phyloP scores from a whole-genome alignment of 1,140 invertebrate genomes.

The Drosophila arawakana region DNA sequence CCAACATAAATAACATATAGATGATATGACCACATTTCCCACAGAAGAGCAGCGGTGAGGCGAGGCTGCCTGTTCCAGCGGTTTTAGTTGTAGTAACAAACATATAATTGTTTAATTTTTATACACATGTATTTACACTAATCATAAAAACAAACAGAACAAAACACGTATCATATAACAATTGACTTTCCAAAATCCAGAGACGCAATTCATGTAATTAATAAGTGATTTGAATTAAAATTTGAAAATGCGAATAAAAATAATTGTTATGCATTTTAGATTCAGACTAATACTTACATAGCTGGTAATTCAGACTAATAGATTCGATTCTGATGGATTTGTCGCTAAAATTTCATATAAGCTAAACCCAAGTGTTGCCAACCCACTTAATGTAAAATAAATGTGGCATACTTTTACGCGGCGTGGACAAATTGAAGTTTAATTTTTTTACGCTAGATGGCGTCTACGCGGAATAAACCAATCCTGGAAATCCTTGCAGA shows the following conservation, averaged over 20 bases:
- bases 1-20: slow-evolving; percentile 11
- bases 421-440: no score
- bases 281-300: no score
- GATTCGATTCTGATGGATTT: no score
- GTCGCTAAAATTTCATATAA: no score
- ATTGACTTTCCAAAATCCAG: slow-evolving; percentile 67
- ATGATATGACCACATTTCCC: slow-evolving; percentile 31
- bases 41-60: slow-evolving; percentile 15
- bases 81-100: slow-evolving; percentile 46
- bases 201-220: slow-evolving; percentile 63
- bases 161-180: slow-evolving; percentile 44
- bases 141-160: slow-evolving; percentile 27
- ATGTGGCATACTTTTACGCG: no score
- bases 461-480: no score
- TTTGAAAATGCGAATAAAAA: slow-evolving; percentile 44
- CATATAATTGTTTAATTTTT: slow-evolving; percentile 64
- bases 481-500: no score
- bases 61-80: not conserved
- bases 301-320: no score
- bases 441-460: no score
- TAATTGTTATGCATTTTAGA: not conserved
- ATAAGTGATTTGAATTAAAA: slow-evolving; percentile 63
- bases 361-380: no score
- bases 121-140: slow-evolving; percentile 58
- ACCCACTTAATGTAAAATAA: no score